Evolutionary conservation across 2,113 vertebrate species (phyloP), one percentile per base, ranked within the genome.

Genomic region (Chaetura pelagica): DNA sequence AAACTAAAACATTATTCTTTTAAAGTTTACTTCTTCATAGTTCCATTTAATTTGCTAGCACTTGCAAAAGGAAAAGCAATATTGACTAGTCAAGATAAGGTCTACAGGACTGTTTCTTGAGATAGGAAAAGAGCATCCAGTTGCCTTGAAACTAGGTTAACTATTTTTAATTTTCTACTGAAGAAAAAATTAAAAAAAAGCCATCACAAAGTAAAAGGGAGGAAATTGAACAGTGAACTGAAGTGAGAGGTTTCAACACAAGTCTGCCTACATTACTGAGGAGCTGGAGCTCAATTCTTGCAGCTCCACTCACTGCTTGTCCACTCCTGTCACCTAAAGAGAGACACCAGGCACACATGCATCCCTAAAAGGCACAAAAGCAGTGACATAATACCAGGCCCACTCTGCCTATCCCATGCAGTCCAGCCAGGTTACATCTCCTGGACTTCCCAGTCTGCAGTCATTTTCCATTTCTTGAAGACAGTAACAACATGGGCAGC

Each of bases 301-400:
- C 24, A 62, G 26, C 16, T 71, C 40, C 15, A 29, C 23, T 78
- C 57, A 26, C 30, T 68, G 4, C 29, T 77, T 77, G n/a, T 30
- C 30, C 26, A 49, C 21, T 22, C 22, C 24, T 62, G n/a, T 2
- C 13, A 7, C 12, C 46, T 52, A 40, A 13, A 42, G 52, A 23
- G 23, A 57, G 26, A 26, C 22, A 71, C 6, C 5, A 0, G 1
- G 6, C 26, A 58, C 13, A 27, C 9, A 10, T 7, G 9, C 9
- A 23, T 15, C 19, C 29, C 29, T 26, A 42, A 42, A 64, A 9
- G 12, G 19, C 38, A 35, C 9, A 78, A 55, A 59, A 34, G 15
- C 30, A 55, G 26, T 6, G 19, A 10, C 2, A 42, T 62, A 46
- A 58, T 1, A 0, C 15, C 15, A 29, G 18, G 13, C 44, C 35